Evolutionary conservation across 2,113 vertebrate species (phyloP).

Genomic region (Scomber japonicus): DNA sequence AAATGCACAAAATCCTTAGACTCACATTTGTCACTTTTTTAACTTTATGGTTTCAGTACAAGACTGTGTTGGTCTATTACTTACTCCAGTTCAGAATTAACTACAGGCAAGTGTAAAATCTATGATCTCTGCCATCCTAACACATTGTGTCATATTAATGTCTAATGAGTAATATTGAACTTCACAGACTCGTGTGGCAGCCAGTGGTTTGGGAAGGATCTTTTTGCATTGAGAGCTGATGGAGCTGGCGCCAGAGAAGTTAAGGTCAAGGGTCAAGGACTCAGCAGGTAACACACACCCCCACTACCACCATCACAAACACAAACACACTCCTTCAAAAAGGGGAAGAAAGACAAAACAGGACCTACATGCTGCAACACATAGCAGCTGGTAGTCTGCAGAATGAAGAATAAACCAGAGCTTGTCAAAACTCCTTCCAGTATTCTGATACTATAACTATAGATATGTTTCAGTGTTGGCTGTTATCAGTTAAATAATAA

Average conservation of each 20-base stretch:
- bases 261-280: conserved; percentile 86
- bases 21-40: too few relatives aligned
- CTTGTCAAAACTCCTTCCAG: background rate
- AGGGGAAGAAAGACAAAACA: conserved; percentile 45
- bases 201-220: conserved; percentile 18
- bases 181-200: background rate
- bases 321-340: background rate
- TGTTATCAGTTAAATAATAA: too few relatives aligned
- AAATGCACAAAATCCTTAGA: too few relatives aligned
- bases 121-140: too few relatives aligned
- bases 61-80: background rate
- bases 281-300: conserved; percentile 69
- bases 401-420: background rate
- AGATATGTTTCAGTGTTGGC: too few relatives aligned
- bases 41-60: too few relatives aligned
- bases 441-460: too few relatives aligned
- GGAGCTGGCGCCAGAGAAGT: conserved; percentile 86
- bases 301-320: too few relatives aligned
- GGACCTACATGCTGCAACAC: conserved; percentile 14
- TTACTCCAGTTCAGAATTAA: too few relatives aligned
- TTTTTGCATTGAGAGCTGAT: conserved; percentile 77
- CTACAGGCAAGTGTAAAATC: too few relatives aligned
- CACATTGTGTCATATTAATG: background rate
- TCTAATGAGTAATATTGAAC: background rate
- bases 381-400: background rate